Percentiles rank a stretch among this genome's conserved stretches.
Evolutionary conservation across 2,113 vertebrate genomes (phyloP).

Genomic region (Leiothrix lutea): DNA sequence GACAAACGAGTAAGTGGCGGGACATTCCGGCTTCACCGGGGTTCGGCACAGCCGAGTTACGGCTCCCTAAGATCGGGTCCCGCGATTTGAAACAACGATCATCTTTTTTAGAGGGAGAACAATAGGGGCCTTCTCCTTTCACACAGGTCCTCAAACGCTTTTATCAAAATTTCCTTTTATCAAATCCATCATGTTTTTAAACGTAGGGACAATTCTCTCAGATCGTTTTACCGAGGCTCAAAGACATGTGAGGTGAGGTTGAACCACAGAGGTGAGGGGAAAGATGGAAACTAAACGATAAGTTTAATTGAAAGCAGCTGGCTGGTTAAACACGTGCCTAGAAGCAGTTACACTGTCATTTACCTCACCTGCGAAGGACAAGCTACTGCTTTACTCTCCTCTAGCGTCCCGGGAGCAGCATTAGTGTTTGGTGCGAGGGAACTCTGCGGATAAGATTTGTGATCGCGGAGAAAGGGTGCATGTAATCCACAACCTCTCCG

Average conservation of each 20-base stretch:
- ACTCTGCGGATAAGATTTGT: not conserved
- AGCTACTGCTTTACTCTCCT: not conserved
- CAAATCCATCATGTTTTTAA: not conserved
- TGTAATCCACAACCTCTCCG: rapidly evolving
- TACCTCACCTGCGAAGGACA: not conserved
- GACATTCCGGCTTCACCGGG: not conserved
- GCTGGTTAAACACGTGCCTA: not conserved
- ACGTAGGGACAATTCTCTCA: not conserved
- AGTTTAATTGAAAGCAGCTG: slow-evolving; percentile 12
- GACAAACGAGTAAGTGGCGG: not conserved
- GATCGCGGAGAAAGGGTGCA: not conserved
- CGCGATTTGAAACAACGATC: not conserved
- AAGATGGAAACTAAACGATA: not conserved
- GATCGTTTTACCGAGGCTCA: not conserved
- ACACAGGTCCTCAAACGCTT: not conserved
- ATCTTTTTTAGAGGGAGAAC: not conserved
- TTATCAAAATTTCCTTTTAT: not conserved
- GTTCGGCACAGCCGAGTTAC: not conserved
- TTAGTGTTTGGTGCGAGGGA: not conserved
- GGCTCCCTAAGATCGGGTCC: not conserved
- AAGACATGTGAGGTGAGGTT: not conserved
- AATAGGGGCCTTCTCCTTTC: not conserved
- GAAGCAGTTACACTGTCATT: not conserved
- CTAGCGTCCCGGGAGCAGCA: not conserved
- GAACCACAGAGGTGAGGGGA: not conserved